Evolutionary conservation across 2,113 vertebrate genomes (phyloP).

Genomic region (Progne subis): DNA sequence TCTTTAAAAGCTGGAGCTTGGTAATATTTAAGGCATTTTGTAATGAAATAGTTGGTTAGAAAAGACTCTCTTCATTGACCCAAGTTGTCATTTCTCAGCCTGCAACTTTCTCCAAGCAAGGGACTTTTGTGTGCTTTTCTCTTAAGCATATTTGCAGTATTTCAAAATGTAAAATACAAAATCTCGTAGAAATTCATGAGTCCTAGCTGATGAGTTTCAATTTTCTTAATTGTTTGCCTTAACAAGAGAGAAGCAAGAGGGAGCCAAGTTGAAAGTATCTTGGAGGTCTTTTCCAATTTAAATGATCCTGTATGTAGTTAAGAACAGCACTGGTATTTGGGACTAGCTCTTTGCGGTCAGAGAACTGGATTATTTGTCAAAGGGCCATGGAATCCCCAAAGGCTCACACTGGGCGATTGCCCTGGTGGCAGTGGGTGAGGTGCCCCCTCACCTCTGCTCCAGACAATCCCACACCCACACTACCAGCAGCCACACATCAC

Average conservation of each 20-base stretch:
- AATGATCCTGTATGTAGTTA: neutral
- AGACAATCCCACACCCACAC: too few relatives aligned
- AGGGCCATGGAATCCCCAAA: neutral
- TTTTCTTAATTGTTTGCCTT: neutral
- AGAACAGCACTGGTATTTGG: neutral
- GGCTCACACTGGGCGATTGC: rapidly evolving
- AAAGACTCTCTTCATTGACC: neutral
- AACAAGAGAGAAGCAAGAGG: neutral
- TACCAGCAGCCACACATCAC: rapidly evolving
- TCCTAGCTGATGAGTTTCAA: neutral
- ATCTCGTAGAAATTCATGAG: neutral
- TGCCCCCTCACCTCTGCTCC: neutral
- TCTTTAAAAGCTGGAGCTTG: neutral
- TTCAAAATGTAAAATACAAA: neutral
- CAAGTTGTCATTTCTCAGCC: neutral
- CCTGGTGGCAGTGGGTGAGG: rapidly evolving
- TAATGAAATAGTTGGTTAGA: neutral
- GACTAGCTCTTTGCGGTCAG: neutral
- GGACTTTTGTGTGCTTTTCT: neutral
- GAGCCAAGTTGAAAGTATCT: neutral
- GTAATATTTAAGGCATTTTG: neutral
- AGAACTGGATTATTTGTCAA: neutral
- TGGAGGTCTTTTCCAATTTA: neutral
- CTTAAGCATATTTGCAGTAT: neutral
- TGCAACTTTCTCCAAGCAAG: neutral